Evolutionary conservation across 2,888 invertebrate genomes (phyloP), one percentile per base, ranked within the genome.

Genomic region (Cheiracanthium punctorium): DNA sequence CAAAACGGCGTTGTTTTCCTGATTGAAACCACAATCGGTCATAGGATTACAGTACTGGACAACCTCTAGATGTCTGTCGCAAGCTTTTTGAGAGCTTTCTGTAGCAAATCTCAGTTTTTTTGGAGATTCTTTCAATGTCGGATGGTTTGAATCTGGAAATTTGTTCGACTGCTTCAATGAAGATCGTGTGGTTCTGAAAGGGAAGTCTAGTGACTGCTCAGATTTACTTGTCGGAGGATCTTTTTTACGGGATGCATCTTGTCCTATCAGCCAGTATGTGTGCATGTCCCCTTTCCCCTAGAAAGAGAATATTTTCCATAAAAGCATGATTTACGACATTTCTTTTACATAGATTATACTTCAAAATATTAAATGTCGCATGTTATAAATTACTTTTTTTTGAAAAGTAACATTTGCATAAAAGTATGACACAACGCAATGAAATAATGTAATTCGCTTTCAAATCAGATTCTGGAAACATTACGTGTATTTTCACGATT

Each of bases 271-370:
- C 89, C 89, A 89, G 74, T 80, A 89, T 8, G 89, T 89, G 32
- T 28, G 69, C 81, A 89, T 76, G 67, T 88, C 81, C 0, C 88
- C 88, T 86, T 87, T 88, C 8, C 88, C 88, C 91, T 93, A 24
- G 24, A 69, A 24, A 77, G 65, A 58, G 20, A 20, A 58, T 5
- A 20, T 28, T 58, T 58, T 58, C 2, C n/a, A n/a, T n/a, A n/a
- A n/a, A n/a, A n/a, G n/a, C n/a, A n/a, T n/a, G n/a, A n/a, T n/a
- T n/a, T n/a, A n/a, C n/a, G n/a, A n/a, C n/a, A n/a, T n/a, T n/a
- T n/a, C n/a, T n/a, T n/a, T n/a, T n/a, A n/a, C n/a, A n/a, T n/a
- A n/a, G n/a, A n/a, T n/a, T n/a, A n/a, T n/a, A n/a, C n/a, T n/a
- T n/a, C n/a, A n/a, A n/a, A n/a, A n/a, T n/a, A n/a, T n/a, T n/a